Base-by-base conservation (phyloP, 1,140 invertebrate species). In the Heliconius hermathena region DNA sequence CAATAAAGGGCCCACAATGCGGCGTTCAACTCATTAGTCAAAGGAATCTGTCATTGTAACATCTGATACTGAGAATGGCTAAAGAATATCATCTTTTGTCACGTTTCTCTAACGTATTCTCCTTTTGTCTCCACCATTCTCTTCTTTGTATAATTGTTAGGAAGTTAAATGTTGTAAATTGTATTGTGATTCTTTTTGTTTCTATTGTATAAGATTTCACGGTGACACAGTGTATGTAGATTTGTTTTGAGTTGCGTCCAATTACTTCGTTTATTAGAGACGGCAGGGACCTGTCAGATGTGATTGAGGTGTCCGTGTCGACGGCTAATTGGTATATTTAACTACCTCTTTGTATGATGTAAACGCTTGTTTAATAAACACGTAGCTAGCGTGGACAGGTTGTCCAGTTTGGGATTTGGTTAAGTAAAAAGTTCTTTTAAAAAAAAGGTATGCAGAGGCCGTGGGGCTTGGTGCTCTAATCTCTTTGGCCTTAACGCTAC, bases 131-230 rank as follows among this genome's bases (percentile, higher is more conserved):
- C 86, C 85, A 88, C 52, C 82, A 87, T 91, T 91, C 90, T 91
- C 86, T 85, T 73, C 86, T 90, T 93, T 92, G 88, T 89, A 77
- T 87, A 82, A 92, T 94, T 94, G 92, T 93, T 91, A 88, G 91
- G 93, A 88, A 94, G 93, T 93, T 93, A 93, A 92, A 93, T 93
- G 91, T 92, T 87, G 90, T 93, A 93, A 91, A 91, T 80, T 82
- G 75, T 80, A 90, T 93, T 94, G 90, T 92, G n/a, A 33, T 54
- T n/a, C 78, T 91, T 92, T 89, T 91, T 93, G 87, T 91, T 71
- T 22, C 66, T 73, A 74, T 91, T 93, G 88, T 92, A 41, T 77
- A 9, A n/a, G 83, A 71, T 71, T 71, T 71, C 71, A 71, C 33
- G 71, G 71, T 71, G 71, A 71, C 71, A 38, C 36, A 71, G 71